phyloP scores from a whole-genome alignment of 2,888 invertebrate species.

The Capitulum mitella region DNA sequence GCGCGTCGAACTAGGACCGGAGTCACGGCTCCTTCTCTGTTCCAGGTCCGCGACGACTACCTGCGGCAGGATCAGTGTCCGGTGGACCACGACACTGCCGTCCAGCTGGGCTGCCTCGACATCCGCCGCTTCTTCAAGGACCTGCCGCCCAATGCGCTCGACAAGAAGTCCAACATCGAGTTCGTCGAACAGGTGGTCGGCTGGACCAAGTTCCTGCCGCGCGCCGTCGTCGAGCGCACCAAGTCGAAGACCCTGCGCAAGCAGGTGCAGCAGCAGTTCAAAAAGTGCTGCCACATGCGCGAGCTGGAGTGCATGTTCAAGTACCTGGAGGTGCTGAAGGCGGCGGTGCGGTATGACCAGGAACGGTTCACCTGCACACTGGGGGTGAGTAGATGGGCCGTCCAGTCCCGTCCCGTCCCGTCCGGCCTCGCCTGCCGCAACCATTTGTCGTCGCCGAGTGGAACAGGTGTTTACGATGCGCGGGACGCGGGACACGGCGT shows the following conservation, averaged over 20 bases:
- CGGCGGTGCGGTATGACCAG: slow-evolving; percentile 80
- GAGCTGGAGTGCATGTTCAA: slow-evolving; percentile 80
- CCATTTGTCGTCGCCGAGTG: too few species aligned
- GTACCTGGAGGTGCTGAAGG: slow-evolving; percentile 78
- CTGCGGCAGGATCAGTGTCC: slow-evolving; percentile 68
- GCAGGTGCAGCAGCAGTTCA: slow-evolving; percentile 84
- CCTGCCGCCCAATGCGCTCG: slow-evolving; percentile 74
- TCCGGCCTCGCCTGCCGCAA: too few species aligned
- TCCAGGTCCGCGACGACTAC: slow-evolving; percentile 89
- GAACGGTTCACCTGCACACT: slow-evolving; percentile 90
- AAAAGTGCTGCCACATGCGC: slow-evolving; percentile 68
- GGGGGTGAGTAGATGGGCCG: slow-evolving; percentile 59
- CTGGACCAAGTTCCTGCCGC: slow-evolving; percentile 85
- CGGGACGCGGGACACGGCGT: too few species aligned
- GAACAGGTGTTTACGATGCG: too few species aligned
- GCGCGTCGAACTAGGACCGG: too few species aligned
- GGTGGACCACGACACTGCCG: slow-evolving; percentile 77
- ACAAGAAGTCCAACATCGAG: slow-evolving; percentile 94
- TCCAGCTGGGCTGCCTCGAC: slow-evolving; percentile 90
- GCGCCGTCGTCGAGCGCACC: slow-evolving; percentile 71
- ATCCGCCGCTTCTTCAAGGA: slow-evolving; percentile 64
- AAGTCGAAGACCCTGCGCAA: slow-evolving; percentile 88
- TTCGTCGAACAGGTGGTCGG: slow-evolving; percentile 93
- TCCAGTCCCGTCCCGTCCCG: too few species aligned
- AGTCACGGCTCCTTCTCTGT: too few species aligned